Percentiles rank a stretch among this genome's conserved stretches.
These are phyloP conservation scores for Salvelinus namaycush DNA, from an alignment of 2,113 vertebrate genomes.

Conservation along the genomic window DNA sequence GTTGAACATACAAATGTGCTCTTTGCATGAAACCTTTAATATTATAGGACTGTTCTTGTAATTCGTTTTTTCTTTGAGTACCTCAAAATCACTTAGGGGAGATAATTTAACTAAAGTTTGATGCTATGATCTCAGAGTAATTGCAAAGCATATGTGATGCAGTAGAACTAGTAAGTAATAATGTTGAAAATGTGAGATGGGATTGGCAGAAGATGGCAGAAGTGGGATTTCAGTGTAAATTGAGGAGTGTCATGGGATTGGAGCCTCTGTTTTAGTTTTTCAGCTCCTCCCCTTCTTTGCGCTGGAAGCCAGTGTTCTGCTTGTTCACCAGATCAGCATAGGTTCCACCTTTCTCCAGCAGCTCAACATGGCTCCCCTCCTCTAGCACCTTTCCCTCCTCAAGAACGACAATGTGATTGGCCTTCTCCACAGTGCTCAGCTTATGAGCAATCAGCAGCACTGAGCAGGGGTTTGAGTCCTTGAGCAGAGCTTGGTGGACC, in stretches of 20 bases:
- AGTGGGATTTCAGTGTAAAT: not conserved
- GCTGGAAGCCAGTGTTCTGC: constrained; percentile 57
- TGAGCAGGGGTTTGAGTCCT: constrained; percentile 38
- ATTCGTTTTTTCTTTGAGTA: not conserved
- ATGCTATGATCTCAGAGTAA: not conserved
- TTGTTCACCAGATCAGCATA: constrained; percentile 71
- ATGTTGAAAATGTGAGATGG: not conserved
- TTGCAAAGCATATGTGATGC: not conserved
- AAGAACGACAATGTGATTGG: constrained; percentile 78
- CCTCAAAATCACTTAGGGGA: not conserved
- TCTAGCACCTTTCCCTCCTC: constrained; percentile 66
- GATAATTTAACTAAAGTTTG: not conserved
- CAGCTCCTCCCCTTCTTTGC: constrained; percentile 28
- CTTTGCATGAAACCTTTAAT: too few species aligned
- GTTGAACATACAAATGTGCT: too few species aligned
- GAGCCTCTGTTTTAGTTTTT: not conserved
- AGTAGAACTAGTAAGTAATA: not conserved
- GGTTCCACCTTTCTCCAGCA: constrained; percentile 55
- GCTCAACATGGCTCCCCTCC: constrained; percentile 60
- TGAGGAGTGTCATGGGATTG: not conserved
- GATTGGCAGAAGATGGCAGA: not conserved
- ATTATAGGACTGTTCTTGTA: not conserved
- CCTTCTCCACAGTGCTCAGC: constrained; percentile 71
- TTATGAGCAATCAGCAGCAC: constrained; percentile 84
- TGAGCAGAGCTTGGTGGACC: constrained; percentile 65